A percentile compares a stretch with the other conserved stretches of the same genome.
Evolutionary conservation across 2,797 vertebrate species (phyloP).

Genomic region (Amazona finschi): DNA sequence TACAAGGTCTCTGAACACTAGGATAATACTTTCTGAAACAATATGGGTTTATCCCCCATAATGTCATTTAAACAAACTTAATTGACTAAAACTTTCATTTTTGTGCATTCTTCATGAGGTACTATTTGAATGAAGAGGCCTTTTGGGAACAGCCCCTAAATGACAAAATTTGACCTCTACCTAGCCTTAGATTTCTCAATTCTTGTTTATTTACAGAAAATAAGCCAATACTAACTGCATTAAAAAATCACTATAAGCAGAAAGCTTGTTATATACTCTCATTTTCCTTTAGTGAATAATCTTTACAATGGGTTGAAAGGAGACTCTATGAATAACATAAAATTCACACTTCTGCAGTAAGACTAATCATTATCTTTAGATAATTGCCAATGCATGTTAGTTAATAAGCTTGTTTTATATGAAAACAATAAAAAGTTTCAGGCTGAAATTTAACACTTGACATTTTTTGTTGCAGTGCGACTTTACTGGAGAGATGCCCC

Average conservation of each 20-base stretch:
- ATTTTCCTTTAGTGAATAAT: conserved; percentile 36
- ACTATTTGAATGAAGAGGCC: neutral
- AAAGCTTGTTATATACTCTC: neutral
- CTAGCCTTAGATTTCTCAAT: conserved; percentile 33
- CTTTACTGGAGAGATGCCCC: neutral
- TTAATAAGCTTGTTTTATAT: neutral
- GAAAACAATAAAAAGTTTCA: neutral
- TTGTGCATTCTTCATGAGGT: neutral
- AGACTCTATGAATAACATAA: neutral
- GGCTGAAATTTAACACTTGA: neutral
- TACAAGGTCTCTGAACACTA: conserved; percentile 41
- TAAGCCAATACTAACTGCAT: conserved; percentile 23
- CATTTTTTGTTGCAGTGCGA: neutral
- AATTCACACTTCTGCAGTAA: conserved; percentile 2
- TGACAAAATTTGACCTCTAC: conserved; percentile 35
- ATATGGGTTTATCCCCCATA: conserved; percentile 3
- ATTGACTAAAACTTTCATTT: conserved; percentile 48
- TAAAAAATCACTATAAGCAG: conserved; percentile 33
- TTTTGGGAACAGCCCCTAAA: conserved; percentile 3
- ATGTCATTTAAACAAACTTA: conserved; percentile 63
- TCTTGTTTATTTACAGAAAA: conserved; percentile 60
- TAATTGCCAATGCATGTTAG: neutral
- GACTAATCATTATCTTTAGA: conserved; percentile 1
- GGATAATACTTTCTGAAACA: conserved; percentile 40
- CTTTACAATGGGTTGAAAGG: neutral